Evolutionary conservation across 2,888 invertebrate genomes (phyloP).

Genomic region (Macaria notata): DNA sequence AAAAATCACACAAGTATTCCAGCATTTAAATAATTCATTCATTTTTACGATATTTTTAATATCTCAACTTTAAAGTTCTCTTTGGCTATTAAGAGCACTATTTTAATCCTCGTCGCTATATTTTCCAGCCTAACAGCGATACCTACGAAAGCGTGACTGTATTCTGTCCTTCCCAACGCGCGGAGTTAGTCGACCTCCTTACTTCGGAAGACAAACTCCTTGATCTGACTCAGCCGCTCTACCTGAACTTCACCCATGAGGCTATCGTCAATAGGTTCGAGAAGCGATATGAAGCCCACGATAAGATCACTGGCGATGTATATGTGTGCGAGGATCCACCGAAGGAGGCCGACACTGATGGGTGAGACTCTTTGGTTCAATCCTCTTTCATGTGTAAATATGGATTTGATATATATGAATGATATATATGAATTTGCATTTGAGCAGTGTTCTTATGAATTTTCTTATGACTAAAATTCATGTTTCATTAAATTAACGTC

Average conservation of each 20-base stretch:
- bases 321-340: constrained; percentile 87
- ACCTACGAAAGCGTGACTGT: constrained; percentile 93
- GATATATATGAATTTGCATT: no score
- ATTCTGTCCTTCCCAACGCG: constrained; percentile 90
- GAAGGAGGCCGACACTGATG: constrained; percentile 81
- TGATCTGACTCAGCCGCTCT: constrained; percentile 90
- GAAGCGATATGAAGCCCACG: constrained; percentile 85
- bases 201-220: constrained; percentile 89
- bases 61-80: no score
- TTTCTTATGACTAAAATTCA: no score
- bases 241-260: constrained; percentile 93
- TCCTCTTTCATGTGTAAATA: no score
- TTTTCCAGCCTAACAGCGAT: constrained; percentile 88
- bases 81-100: no score
- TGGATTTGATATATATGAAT: no score
- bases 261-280: constrained; percentile 90
- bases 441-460: no score
- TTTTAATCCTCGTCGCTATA: no score
- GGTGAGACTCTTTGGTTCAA: constrained; percentile 59
- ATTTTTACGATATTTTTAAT: no score
- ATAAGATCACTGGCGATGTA: constrained; percentile 91
- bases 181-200: constrained; percentile 87
- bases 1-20: no score
- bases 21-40: no score
- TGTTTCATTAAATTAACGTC: no score